Percentiles rank a stretch among this genome's conserved stretches.
Evolutionary conservation across 2,113 vertebrate genomes (phyloP).

Genomic region (Pipa parva): DNA sequence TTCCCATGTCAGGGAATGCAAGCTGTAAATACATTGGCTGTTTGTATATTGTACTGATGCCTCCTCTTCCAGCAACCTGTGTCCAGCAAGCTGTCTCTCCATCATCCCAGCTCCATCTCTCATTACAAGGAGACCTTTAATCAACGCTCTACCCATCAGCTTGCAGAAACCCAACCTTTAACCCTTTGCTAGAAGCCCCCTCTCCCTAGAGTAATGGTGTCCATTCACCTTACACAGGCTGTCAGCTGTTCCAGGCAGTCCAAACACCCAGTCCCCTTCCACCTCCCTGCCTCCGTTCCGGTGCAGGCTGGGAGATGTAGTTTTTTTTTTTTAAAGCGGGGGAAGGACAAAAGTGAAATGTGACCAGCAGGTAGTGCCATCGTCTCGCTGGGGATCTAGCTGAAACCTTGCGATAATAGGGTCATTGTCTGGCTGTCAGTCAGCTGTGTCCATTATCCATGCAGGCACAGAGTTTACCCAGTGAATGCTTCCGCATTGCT

Average conservation of each 20-base stretch:
- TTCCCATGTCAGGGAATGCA: neutral
- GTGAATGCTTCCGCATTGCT: neutral
- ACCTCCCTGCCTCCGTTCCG: slow-evolving; percentile 37
- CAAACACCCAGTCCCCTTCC: slow-evolving; percentile 54
- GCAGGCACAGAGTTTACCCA: too few species aligned
- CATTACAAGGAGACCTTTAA: neutral
- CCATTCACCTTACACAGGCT: slow-evolving; percentile 48
- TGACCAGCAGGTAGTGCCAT: slow-evolving; percentile 25
- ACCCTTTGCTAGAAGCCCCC: neutral
- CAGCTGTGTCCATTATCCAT: neutral
- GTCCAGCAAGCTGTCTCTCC: slow-evolving; percentile 10
- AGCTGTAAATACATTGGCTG: neutral
- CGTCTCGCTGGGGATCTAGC: neutral
- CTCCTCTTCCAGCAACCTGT: neutral
- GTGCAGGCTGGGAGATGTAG: slow-evolving; percentile 64
- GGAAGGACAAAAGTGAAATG: slow-evolving; percentile 14
- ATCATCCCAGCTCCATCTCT: slow-evolving; percentile 27
- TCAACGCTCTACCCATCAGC: neutral
- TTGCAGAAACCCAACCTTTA: neutral
- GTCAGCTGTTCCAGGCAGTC: slow-evolving; percentile 68
- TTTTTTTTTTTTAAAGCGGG: slow-evolving; percentile 22
- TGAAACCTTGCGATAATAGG: neutral
- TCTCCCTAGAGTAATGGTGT: slow-evolving; percentile 21
- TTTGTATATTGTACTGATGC: neutral
- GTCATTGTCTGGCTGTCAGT: too few species aligned